Evolutionary conservation across 2,113 vertebrate genomes (phyloP).

Genomic region (Engraulis encrasicolus): DNA sequence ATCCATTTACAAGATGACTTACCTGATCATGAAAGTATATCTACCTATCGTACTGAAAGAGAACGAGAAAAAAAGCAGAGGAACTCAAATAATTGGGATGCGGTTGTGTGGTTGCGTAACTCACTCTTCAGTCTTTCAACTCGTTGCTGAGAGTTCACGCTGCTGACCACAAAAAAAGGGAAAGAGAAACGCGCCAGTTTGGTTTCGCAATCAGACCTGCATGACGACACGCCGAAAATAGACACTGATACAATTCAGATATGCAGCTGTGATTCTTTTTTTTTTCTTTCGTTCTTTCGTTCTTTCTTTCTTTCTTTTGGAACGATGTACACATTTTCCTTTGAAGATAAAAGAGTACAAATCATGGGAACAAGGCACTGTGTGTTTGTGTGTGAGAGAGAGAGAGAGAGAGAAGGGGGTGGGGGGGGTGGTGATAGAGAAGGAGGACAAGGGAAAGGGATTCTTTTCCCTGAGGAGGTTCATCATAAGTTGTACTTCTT

Average conservation of each 20-base stretch:
- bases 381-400: neutral
- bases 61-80: neutral
- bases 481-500: neutral
- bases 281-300: too few species aligned
- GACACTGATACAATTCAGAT: neutral
- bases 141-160: neutral
- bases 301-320: neutral
- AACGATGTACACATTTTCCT: neutral
- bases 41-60: too few species aligned
- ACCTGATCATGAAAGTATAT: too few species aligned
- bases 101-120: neutral
- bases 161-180: neutral
- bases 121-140: neutral
- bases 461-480: neutral
- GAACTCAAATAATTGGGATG: neutral
- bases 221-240: neutral
- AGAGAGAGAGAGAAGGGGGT: slow-evolving; percentile 1
- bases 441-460: neutral
- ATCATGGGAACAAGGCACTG: neutral
- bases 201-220: neutral
- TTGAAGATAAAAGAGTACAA: neutral
- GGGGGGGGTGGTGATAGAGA: neutral
- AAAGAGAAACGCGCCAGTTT: neutral
- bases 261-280: neutral
- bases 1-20: too few species aligned